A percentile compares a stretch with the other conserved stretches of the same genome.
Conservation (phyloP, 2,888 invertebrate species). For the Hermaeophaga mercurialis region DNA sequence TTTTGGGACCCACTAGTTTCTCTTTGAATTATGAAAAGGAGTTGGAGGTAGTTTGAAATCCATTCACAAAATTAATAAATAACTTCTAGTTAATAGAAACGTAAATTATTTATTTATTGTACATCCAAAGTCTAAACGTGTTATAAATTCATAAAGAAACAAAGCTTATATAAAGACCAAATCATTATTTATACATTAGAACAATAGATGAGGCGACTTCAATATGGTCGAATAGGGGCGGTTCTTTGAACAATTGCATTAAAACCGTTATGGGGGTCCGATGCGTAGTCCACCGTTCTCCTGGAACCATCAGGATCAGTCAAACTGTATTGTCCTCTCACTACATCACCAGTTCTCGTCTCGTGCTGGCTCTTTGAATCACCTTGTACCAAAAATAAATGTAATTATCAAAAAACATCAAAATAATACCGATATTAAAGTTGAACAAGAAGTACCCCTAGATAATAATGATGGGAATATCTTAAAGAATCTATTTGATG, state of each 20-base stretch:
- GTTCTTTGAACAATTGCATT: conserved; percentile 53
- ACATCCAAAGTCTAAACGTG: conserved; percentile 4
- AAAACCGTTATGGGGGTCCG: conserved; percentile 53
- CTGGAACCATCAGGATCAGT: conserved; percentile 54
- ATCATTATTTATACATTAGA: conserved; percentile 10
- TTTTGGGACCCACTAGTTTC: too few relatives aligned
- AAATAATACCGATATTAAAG: too few relatives aligned
- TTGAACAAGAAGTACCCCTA: too few relatives aligned
- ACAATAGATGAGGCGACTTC: not conserved
- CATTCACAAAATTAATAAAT: too few relatives aligned
- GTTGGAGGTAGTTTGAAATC: too few relatives aligned
- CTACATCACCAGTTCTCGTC: conserved; percentile 51
- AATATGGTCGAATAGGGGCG: conserved; percentile 27
- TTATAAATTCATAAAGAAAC: not conserved
- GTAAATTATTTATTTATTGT: conserved; percentile 14
- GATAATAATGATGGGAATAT: too few relatives aligned
- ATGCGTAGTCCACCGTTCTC: conserved; percentile 52
- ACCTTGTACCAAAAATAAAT: too few relatives aligned
- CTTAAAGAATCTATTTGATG: too few relatives aligned
- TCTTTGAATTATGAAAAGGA: too few relatives aligned
- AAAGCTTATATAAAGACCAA: conserved; percentile 23
- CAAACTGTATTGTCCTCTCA: conserved; percentile 54
- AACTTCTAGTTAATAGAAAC: too few relatives aligned
- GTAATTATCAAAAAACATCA: too few relatives aligned
- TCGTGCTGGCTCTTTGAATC: conserved; percentile 56